A percentile compares a stretch with the other conserved stretches of the same genome.
These are phyloP conservation scores for Hippoglossus stenolepis DNA, from an alignment of 2,113 vertebrate species.

Conservation along the genomic window DNA sequence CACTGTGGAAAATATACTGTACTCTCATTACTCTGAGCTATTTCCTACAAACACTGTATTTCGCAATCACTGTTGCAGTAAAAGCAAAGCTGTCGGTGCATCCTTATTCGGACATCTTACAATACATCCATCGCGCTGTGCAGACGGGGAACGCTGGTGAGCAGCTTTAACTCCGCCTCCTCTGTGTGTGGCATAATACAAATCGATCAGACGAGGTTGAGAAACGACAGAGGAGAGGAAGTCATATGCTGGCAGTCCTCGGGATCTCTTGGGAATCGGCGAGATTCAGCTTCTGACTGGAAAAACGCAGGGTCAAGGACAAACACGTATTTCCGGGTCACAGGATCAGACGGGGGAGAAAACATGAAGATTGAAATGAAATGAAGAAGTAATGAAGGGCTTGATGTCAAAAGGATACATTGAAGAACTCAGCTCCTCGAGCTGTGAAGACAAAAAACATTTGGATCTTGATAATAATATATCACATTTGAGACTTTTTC, in stretches of 20 bases:
- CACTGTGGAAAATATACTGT: background rate
- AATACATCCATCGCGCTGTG: constrained; percentile 8
- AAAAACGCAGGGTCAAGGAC: constrained; percentile 80
- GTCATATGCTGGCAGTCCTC: constrained; percentile 86
- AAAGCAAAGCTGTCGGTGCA: constrained; percentile 5
- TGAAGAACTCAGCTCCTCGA: constrained; percentile 98
- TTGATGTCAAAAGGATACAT: constrained; percentile 93
- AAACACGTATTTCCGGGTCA: background rate
- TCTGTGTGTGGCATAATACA: background rate
- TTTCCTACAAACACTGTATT: too few relatives aligned
- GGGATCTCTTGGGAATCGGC: constrained; percentile 93
- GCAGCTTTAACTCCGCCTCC: background rate
- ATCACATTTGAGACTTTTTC: background rate
- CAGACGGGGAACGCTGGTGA: constrained; percentile 37
- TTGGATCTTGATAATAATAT: background rate
- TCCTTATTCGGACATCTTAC: constrained; percentile 3
- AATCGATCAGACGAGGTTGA: background rate
- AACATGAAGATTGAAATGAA: background rate
- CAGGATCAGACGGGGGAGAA: background rate
- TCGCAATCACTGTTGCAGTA: background rate
- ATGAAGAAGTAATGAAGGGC: background rate
- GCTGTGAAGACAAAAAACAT: constrained; percentile 81
- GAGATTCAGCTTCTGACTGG: constrained; percentile 95
- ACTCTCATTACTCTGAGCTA: background rate
- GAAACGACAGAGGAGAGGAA: background rate